phyloP scores from a whole-genome alignment of 2,888 invertebrate species.

The Hololepta plana region DNA sequence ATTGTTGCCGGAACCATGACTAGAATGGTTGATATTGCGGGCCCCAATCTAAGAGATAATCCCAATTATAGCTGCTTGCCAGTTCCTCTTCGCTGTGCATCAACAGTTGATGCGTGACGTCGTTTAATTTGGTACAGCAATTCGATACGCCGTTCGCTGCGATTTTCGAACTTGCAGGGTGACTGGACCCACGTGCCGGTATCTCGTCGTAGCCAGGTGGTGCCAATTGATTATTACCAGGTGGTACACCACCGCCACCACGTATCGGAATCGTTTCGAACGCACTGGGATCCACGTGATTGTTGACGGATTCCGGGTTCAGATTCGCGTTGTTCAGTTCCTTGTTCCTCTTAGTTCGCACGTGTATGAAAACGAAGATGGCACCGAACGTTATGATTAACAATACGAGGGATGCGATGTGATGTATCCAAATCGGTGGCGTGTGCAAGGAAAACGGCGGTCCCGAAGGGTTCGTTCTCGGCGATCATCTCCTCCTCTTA shows the following conservation, averaged over 20 bases:
- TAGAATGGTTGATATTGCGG: slow-evolving; percentile 95
- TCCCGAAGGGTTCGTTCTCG: slow-evolving; percentile 78
- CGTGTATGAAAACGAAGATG: slow-evolving; percentile 68
- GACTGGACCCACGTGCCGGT: slow-evolving; percentile 57
- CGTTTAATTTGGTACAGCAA: slow-evolving; percentile 82
- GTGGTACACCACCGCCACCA: slow-evolving; percentile 32
- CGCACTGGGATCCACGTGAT: slow-evolving; percentile 73
- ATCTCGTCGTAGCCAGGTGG: slow-evolving; percentile 87
- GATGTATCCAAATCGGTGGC: slow-evolving; percentile 74
- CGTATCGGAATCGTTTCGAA: slow-evolving; percentile 81
- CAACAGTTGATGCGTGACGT: slow-evolving; percentile 59
- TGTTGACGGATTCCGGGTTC: slow-evolving; percentile 54
- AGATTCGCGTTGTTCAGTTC: slow-evolving; percentile 63
- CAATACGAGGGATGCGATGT: slow-evolving; percentile 66
- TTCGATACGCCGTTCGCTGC: slow-evolving; percentile 84
- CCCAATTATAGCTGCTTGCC: slow-evolving; percentile 96
- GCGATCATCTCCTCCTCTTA: slow-evolving; percentile 67
- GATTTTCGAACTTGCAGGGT: slow-evolving; percentile 57
- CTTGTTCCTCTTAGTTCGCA: slow-evolving; percentile 63
- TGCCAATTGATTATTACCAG: slow-evolving; percentile 47
- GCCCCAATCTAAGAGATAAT: slow-evolving; percentile 90
- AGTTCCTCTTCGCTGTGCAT: slow-evolving; percentile 95
- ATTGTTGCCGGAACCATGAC: too few species aligned
- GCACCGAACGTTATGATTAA: slow-evolving; percentile 70
- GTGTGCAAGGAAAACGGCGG: slow-evolving; percentile 70